Conservation (phyloP, 2,113 vertebrate genomes). For the Ptilonorhynchus violaceus region DNA sequence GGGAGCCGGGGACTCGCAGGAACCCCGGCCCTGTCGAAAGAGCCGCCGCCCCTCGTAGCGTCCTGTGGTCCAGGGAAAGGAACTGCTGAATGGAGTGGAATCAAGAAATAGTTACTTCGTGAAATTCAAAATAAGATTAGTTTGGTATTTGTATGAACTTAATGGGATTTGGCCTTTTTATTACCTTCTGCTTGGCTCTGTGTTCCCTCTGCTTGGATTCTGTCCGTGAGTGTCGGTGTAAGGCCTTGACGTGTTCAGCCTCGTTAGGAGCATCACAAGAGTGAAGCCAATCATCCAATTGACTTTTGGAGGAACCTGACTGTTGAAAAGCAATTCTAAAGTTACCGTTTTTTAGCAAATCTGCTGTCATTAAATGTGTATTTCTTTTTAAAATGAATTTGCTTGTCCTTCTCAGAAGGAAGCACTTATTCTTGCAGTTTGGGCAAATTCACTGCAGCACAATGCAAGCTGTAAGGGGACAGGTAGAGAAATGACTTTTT, state of each 20-base stretch:
- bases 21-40: neutral
- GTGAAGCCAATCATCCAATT: neutral
- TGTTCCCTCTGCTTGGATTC: neutral
- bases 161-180: slow-evolving; percentile 1
- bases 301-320: neutral
- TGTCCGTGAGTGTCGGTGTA: neutral
- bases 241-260: neutral
- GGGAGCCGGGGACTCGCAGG: neutral
- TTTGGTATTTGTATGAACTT: slow-evolving; percentile 16
- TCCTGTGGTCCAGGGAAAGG: neutral
- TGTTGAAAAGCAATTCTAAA: neutral
- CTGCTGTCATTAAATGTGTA: slow-evolving; percentile 1
- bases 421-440: slow-evolving; percentile 18
- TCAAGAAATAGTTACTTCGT: neutral
- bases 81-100: neutral
- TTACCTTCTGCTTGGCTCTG: slow-evolving; percentile 46
- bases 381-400: neutral
- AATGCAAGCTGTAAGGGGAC: slow-evolving; percentile 25
- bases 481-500: slow-evolving; percentile 26
- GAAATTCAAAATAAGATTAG: neutral
- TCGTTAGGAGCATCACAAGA: neutral
- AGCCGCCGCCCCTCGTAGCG: neutral
- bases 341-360: neutral
- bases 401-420: neutral
- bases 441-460: slow-evolving; percentile 5